Percentiles rank a stretch among this genome's conserved stretches.
Evolutionary conservation across 2,888 invertebrate genomes (phyloP).

Genomic region (Melanophora roralis): DNA sequence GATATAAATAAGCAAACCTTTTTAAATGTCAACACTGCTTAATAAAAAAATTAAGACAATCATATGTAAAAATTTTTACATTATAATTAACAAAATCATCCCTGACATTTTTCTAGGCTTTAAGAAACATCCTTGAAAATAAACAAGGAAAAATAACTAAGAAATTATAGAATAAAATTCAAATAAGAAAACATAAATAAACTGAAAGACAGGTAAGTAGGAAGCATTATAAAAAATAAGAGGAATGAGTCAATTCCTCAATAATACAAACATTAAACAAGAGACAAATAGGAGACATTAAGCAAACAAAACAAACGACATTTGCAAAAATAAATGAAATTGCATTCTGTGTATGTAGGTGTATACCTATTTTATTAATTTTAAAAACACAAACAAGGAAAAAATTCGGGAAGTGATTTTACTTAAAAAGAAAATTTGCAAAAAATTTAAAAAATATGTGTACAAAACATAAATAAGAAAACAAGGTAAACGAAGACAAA

Average conservation of each 20-base stretch:
- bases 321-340: slow-evolving; percentile 22
- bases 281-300: slow-evolving; percentile 36
- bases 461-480: slow-evolving; percentile 20
- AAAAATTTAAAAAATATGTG: neutral
- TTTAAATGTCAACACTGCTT: no score
- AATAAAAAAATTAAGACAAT: no score
- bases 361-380: no score
- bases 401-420: slow-evolving; percentile 48
- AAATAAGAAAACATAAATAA: neutral
- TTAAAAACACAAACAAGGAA: slow-evolving; percentile 14
- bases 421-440: slow-evolving; percentile 4
- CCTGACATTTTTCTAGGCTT: slow-evolving; percentile 48
- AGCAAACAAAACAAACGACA: neutral
- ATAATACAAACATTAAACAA: neutral
- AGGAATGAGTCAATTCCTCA: slow-evolving; percentile 51
- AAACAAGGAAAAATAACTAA: slow-evolving; percentile 21
- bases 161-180: slow-evolving; percentile 16
- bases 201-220: neutral
- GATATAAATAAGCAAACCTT: no score
- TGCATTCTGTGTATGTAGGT: neutral
- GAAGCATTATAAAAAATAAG: neutral
- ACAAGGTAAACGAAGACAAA: neutral
- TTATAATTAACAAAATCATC: slow-evolving; percentile 50
- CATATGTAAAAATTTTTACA: no score
- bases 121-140: slow-evolving; percentile 56